phyloP scores from a whole-genome alignment of 2,888 invertebrate species.

The Lasioglossum marginatum region DNA sequence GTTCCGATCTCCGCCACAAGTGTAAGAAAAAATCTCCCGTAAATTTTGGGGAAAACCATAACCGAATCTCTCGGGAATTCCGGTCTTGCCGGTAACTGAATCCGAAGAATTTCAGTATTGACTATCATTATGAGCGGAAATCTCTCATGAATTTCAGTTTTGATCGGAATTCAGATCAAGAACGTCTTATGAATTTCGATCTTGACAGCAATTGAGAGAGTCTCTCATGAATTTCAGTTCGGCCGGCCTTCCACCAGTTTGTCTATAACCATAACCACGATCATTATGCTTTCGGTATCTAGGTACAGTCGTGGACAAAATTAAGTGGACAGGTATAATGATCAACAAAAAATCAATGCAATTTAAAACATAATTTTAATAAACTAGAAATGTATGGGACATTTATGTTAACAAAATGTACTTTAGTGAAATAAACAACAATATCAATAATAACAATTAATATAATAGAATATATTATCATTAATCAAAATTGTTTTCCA shows the following conservation, averaged over 20 bases:
- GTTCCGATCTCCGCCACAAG: neutral
- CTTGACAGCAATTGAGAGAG: conserved; percentile 8
- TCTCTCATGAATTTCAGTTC: neutral
- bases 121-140: neutral
- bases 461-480: no score
- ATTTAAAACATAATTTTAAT: no score
- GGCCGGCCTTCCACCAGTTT: no score
- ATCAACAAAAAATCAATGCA: no score
- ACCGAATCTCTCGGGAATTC: neutral
- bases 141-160: conserved; percentile 6
- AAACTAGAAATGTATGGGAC: no score
- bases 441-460: no score
- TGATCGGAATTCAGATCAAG: conserved; percentile 5
- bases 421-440: no score
- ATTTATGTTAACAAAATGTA: no score
- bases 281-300: neutral
- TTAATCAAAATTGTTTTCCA: no score
- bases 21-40: neutral
- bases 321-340: no score
- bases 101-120: neutral
- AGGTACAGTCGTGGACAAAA: no score
- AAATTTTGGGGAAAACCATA: neutral
- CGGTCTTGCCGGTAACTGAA: neutral
- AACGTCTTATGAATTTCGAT: conserved; percentile 1
- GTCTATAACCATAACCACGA: neutral